Evolutionary conservation across 1,140 invertebrate genomes (phyloP), one percentile per base, ranked within the genome.

Genomic region (Vanessa tameamea): DNA sequence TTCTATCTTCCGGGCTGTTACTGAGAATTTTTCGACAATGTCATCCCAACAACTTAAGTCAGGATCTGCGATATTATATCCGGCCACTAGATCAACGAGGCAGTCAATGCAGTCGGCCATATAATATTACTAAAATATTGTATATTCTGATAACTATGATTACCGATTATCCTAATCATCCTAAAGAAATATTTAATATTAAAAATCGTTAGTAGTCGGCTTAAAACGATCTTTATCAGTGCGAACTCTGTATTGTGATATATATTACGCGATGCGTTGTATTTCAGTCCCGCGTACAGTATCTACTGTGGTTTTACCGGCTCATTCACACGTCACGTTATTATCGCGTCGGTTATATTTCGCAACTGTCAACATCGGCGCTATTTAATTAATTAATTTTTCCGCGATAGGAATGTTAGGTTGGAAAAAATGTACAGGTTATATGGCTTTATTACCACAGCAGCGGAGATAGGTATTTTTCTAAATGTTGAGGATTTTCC

Each of bases 301-400:
- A 61, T 61, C 57, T 8, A 12, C 4, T 74, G 55, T 50, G 51
- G 37, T 69, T 67, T 73, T 47, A 37, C 13, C 67, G 26, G 67
- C 67, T 48, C 69, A 70, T 75, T 75, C 53, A 47, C 20, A 55
- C 61, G 51, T 61, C n/a, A 43, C 50, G 31, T 48, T 66, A 57
- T 75, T 70, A 75, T 70, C 61, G 61, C 53, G 16, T 43, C 47
- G 68, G 37, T 65, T 68, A 74, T 66, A 59, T 69, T 74, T 75
- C 72, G 68, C 67, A 57, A 57, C 50, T 74, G 72, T 74, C 72
- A 74, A 65, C 71, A 47, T 55, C 23, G 72, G 69, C 37, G 68
- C 65, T 73, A 69, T 65, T 69, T 65, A 74, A 69, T 69, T 69
- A 73, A 73, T 74, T 74, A 74, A 69, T 64, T 31, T 69, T 48